These are phyloP conservation scores for Nipponia nippon DNA, from an alignment of 2,113 vertebrate genomes.

Conservation along the genomic window DNA sequence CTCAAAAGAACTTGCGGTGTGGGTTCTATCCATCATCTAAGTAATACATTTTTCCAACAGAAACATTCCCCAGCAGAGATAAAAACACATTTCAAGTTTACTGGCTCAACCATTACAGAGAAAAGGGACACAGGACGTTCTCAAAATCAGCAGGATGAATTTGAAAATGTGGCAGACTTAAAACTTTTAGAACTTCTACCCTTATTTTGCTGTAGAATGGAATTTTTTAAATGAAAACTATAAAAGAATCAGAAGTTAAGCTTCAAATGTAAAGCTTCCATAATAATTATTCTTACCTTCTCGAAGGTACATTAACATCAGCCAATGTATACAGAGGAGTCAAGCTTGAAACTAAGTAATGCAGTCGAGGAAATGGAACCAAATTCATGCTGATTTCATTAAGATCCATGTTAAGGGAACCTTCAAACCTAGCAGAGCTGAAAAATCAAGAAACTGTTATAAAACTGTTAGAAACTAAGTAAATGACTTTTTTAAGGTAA, in stretches of 20 bases:
- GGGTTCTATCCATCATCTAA: neutral
- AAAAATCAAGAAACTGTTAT: conserved; percentile 12
- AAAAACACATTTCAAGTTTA: neutral
- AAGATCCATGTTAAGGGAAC: conserved; percentile 96
- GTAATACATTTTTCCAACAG: neutral
- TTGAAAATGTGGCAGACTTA: neutral
- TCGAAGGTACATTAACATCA: conserved; percentile 83
- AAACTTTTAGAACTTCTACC: neutral
- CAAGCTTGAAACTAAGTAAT: conserved; percentile 93
- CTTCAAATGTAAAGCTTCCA: neutral
- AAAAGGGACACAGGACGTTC: neutral
- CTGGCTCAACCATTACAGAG: neutral
- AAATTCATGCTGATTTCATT: conserved; percentile 98
- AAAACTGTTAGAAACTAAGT: neutral
- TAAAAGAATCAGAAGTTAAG: neutral
- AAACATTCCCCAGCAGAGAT: neutral
- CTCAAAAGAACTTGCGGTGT: neutral
- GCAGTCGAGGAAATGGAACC: conserved; percentile 93
- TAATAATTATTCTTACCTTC: conserved; percentile 76
- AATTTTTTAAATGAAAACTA: neutral
- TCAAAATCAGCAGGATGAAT: neutral
- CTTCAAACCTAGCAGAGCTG: conserved; percentile 94
- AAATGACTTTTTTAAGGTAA: neutral
- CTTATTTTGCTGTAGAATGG: neutral
- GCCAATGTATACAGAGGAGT: conserved; percentile 90